Evolutionary conservation across 2,113 vertebrate genomes (phyloP).

Genomic region (Saguinus midas): DNA sequence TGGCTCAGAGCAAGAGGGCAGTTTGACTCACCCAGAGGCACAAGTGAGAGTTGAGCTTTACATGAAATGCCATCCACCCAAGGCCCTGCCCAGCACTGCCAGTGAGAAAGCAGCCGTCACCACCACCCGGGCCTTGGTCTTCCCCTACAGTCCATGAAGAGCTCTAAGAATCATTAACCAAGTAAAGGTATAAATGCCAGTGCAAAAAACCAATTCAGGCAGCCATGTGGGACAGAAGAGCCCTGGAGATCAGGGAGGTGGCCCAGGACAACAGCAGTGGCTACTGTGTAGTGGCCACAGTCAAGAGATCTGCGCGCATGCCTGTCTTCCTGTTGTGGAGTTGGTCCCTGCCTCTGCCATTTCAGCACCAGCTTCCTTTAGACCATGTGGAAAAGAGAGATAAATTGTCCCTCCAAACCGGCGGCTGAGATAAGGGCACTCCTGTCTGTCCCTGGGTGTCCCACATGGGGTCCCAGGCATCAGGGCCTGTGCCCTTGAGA

Average conservation of each 20-base stretch:
- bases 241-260: not conserved
- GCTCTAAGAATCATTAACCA: not conserved
- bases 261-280: not conserved
- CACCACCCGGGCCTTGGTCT: not conserved
- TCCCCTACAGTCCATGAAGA: not conserved
- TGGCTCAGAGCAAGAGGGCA: not conserved
- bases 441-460: not conserved
- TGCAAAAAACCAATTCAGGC: not conserved
- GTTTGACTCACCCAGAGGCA: fast-evolving
- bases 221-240: not conserved
- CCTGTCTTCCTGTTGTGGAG: conserved; percentile 52
- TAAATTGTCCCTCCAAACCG: not conserved
- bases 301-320: not conserved
- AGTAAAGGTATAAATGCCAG: not conserved
- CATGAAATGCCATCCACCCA: not conserved
- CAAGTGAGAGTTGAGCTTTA: not conserved
- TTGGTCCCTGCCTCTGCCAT: not conserved
- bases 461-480: not conserved
- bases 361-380: conserved; percentile 50
- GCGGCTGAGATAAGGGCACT: not conserved
- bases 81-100: not conserved
- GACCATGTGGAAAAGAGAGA: conserved; percentile 56
- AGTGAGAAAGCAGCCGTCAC: not conserved
- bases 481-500: not conserved
- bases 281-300: fast-evolving